phyloP scores from a whole-genome alignment of 2,888 invertebrate genomes.

The Smittia sp. region DNA sequence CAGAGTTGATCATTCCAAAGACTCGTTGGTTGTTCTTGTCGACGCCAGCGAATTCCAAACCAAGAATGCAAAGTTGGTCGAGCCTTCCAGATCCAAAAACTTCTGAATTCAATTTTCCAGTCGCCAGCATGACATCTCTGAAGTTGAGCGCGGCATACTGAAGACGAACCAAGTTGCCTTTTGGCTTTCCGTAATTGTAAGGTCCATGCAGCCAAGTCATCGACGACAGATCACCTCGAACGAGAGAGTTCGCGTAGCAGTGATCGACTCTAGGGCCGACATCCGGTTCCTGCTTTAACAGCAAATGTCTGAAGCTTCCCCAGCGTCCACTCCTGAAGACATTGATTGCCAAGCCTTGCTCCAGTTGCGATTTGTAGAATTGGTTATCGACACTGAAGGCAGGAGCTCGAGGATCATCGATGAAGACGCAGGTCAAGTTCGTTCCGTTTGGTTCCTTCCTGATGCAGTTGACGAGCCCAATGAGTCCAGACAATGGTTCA shows the following conservation, averaged over 20 bases:
- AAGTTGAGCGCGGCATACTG: constrained; percentile 84
- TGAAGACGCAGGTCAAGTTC: constrained; percentile 61
- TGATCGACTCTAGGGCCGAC: constrained; percentile 58
- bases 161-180: constrained; percentile 54
- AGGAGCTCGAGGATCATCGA: constrained; percentile 64
- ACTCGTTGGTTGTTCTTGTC: constrained; percentile 59
- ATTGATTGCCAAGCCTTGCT: constrained; percentile 76
- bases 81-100: constrained; percentile 67
- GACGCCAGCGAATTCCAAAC: constrained; percentile 67
- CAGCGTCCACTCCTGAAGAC: constrained; percentile 58
- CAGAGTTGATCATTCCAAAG: constrained; percentile 61
- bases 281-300: constrained; percentile 57
- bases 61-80: constrained; percentile 64
- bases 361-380: constrained; percentile 64
- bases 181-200: constrained; percentile 46
- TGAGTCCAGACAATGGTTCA: constrained; percentile 70
- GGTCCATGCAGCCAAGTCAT: constrained; percentile 79
- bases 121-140: constrained; percentile 91
- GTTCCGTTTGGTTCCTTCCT: constrained; percentile 75
- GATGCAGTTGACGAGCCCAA: constrained; percentile 85
- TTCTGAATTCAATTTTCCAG: constrained; percentile 83
- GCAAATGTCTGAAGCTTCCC: constrained; percentile 81
- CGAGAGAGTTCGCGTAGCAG: constrained; percentile 71
- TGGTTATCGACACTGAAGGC: constrained; percentile 63
- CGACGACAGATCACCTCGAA: constrained; percentile 82